A percentile compares a stretch with the other conserved stretches of the same genome.
Conservation (phyloP, 2,797 vertebrate genomes). For the Lates japonicus region DNA sequence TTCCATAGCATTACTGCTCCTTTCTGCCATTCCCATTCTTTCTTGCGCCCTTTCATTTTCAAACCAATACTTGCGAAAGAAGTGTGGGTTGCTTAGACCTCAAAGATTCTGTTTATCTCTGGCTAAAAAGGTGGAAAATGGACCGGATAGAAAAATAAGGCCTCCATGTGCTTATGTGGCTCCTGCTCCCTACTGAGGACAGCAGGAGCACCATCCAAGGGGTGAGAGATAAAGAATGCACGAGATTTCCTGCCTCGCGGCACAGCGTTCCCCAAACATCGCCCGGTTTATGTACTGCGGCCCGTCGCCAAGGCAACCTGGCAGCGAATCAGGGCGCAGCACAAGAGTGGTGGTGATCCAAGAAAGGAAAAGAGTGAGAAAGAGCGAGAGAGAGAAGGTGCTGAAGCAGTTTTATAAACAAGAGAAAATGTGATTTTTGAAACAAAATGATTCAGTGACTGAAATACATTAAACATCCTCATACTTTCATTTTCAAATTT, state of each 20-base stretch:
- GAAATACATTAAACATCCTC: conserved; percentile 2
- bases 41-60: conserved; percentile 14
- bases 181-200: conserved; percentile 42
- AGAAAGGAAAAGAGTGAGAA: conserved; percentile 46
- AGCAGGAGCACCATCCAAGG: conserved; percentile 56
- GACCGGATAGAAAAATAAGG: conserved; percentile 33
- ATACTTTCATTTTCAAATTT: conserved; percentile 1
- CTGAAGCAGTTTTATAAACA: conserved; percentile 50
- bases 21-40: not conserved
- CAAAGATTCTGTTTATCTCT: conserved; percentile 37
- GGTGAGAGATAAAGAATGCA: conserved; percentile 86
- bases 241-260: conserved; percentile 85
- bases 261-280: conserved; percentile 76
- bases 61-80: conserved; percentile 18
- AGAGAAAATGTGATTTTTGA: conserved; percentile 3
- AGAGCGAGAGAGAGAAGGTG: conserved; percentile 45
- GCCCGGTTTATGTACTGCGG: conserved; percentile 78
- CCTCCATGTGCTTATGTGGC: conserved; percentile 38
- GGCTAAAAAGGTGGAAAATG: conserved; percentile 38
- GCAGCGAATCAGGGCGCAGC: conserved; percentile 66
- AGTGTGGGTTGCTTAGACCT: conserved; percentile 1
- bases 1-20: not conserved
- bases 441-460: not conserved
- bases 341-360: conserved; percentile 53
- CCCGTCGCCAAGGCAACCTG: conserved; percentile 82